A percentile compares a stretch with the other conserved stretches of the same genome.
Conservation (phyloP, 2,888 invertebrate genomes). For the Perithous albicinctus region DNA sequence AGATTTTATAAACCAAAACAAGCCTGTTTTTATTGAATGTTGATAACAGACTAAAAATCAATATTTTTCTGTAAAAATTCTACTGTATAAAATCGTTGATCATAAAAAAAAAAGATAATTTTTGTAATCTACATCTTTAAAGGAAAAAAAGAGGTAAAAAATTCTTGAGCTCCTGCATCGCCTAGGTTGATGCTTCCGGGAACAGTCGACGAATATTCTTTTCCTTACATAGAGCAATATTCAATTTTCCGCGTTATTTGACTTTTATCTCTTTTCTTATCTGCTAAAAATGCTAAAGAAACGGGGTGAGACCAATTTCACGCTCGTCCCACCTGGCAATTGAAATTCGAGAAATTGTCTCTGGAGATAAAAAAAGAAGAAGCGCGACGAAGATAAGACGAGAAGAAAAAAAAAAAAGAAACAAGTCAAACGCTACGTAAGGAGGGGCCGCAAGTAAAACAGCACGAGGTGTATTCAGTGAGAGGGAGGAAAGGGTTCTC, state of each 20-base stretch:
- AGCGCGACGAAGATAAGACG: constrained; percentile 28
- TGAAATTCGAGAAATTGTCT: constrained; percentile 45
- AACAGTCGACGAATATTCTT: background rate
- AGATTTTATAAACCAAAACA: too few relatives aligned
- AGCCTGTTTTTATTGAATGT: too few relatives aligned
- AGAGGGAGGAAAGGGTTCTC: constrained; percentile 14
- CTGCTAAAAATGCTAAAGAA: constrained; percentile 4
- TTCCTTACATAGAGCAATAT: constrained; percentile 7
- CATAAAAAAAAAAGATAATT: too few relatives aligned
- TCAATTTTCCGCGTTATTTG: constrained; percentile 8
- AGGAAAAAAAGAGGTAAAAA: too few relatives aligned
- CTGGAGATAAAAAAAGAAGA: background rate
- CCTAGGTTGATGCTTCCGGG: too few relatives aligned
- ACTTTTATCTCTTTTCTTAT: background rate
- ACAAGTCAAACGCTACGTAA: constrained; percentile 24
- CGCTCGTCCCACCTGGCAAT: constrained; percentile 24
- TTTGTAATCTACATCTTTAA: too few relatives aligned
- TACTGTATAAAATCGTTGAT: too few relatives aligned
- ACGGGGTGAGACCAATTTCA: constrained; percentile 25
- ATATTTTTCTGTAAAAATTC: too few relatives aligned
- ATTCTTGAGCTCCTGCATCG: too few relatives aligned
- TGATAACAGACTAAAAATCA: too few relatives aligned
- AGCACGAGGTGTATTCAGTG: background rate
- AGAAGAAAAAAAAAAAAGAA: constrained; percentile 37
- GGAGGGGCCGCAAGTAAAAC: constrained; percentile 39